phyloP scores from a whole-genome alignment of 2,888 invertebrate species.

The Cheilosia impressa region DNA sequence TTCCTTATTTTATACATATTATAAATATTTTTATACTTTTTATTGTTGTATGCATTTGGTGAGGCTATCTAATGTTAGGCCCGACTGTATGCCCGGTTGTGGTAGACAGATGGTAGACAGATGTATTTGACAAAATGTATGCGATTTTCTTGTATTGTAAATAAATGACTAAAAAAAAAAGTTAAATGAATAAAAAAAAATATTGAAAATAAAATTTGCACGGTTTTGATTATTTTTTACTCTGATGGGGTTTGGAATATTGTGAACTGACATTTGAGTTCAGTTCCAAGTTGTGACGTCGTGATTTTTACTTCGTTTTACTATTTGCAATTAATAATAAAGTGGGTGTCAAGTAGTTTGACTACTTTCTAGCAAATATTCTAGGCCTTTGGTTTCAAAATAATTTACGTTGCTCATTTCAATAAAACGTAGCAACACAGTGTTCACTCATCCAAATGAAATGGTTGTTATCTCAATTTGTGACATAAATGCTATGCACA shows the following conservation, averaged over 20 bases:
- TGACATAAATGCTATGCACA: too few relatives aligned
- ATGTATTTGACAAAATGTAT: slow-evolving; percentile 75
- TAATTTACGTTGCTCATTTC: too few relatives aligned
- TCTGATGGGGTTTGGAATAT: neutral
- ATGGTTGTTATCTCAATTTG: too few relatives aligned
- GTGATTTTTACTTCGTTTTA: too few relatives aligned
- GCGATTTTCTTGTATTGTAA: slow-evolving; percentile 75
- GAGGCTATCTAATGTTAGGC: slow-evolving; percentile 56
- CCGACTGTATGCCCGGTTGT: slow-evolving; percentile 66
- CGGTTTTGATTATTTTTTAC: neutral
- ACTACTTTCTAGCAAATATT: too few relatives aligned
- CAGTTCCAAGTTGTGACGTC: too few relatives aligned
- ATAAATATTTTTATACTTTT: slow-evolving; percentile 62
- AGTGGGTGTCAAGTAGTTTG: too few relatives aligned
- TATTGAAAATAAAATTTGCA: slow-evolving; percentile 73
- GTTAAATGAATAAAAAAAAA: slow-evolving; percentile 77
- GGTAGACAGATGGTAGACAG: slow-evolving; percentile 58
- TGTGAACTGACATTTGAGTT: too few relatives aligned
- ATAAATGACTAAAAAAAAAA: slow-evolving; percentile 76
- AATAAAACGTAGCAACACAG: too few relatives aligned
- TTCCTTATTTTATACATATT: slow-evolving; percentile 63
- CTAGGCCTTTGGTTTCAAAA: too few relatives aligned
- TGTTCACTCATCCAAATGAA: too few relatives aligned
- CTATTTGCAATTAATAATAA: too few relatives aligned
- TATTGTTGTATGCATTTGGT: slow-evolving; percentile 54